Conservation (phyloP, 37 sponge, comb jelly and placozoan species). For the Spongilla lacustris region DNA sequence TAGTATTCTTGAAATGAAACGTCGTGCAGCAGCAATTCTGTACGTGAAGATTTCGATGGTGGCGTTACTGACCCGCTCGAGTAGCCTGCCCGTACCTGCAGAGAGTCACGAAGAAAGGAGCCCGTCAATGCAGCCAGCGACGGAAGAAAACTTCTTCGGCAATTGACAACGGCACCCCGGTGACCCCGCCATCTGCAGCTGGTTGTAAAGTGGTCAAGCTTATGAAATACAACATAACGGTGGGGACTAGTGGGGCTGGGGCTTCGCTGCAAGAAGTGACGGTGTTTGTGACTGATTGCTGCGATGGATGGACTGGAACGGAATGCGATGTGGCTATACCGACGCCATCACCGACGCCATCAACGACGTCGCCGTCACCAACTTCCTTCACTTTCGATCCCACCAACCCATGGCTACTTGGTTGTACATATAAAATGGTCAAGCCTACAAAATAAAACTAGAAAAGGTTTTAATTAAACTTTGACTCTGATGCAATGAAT, state of each 20-base stretch:
- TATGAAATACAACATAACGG: not conserved
- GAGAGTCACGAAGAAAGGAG: not conserved
- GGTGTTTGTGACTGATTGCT: slow-evolving; percentile 6
- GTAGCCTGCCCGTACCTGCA: not conserved
- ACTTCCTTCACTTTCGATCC: not conserved
- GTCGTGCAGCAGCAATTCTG: not conserved
- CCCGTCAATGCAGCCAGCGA: not conserved
- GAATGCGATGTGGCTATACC: slow-evolving; percentile 6
- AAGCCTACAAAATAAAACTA: too few species aligned
- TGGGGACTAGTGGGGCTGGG: too few species aligned
- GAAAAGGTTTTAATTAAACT: too few species aligned
- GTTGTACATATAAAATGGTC: too few species aligned
- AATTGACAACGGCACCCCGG: not conserved
- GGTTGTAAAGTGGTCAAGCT: not conserved
- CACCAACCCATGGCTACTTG: slow-evolving; percentile 25
- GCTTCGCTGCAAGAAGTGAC: not conserved
- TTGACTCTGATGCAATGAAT: too few species aligned
- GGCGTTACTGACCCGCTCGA: not conserved
- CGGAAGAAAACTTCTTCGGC: not conserved
- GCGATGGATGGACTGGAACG: slow-evolving; percentile 29
- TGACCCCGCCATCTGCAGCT: too few species aligned
- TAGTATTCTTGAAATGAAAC: not conserved
- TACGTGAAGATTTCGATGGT: not conserved
- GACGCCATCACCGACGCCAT: not conserved
- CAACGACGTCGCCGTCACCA: too few species aligned